Percentiles rank a stretch among this genome's conserved stretches.
phyloP scores from a whole-genome alignment of 1,140 invertebrate genomes.

The Drosophila oshimai region DNA sequence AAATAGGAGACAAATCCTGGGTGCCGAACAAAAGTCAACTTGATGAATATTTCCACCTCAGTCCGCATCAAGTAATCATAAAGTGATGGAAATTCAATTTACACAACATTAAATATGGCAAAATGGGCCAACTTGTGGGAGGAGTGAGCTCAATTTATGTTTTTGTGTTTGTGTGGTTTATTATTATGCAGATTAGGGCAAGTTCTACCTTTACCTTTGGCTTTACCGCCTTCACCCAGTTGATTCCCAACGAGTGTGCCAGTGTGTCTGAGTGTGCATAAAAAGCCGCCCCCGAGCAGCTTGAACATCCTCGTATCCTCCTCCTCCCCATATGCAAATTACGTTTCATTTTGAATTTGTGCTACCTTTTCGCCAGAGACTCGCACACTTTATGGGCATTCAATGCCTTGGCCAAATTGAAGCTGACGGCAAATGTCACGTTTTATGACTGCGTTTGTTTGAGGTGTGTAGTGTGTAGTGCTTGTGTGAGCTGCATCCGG shows the following conservation, averaged over 20 bases:
- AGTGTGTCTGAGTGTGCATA: slow-evolving; percentile 51
- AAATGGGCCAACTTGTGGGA: slow-evolving; percentile 22
- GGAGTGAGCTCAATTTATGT: slow-evolving; percentile 63
- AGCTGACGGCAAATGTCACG: slow-evolving; percentile 71
- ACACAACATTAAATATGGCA: slow-evolving; percentile 76
- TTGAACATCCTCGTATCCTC: slow-evolving; percentile 2
- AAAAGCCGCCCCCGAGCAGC: slow-evolving; percentile 37
- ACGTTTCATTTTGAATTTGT: slow-evolving; percentile 63
- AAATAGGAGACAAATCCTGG: neutral
- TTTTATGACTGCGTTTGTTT: slow-evolving; percentile 61
- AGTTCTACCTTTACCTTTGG: slow-evolving; percentile 30
- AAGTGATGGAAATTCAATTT: slow-evolving; percentile 81
- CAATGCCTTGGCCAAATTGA: slow-evolving; percentile 58
- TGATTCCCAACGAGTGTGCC: slow-evolving; percentile 26
- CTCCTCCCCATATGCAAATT: slow-evolving; percentile 57
- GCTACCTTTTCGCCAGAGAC: slow-evolving; percentile 54
- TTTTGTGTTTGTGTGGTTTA: slow-evolving; percentile 61
- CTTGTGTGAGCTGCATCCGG: slow-evolving; percentile 9
- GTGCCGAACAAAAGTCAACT: slow-evolving; percentile 22
- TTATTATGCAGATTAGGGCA: slow-evolving; percentile 79
- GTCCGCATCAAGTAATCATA: slow-evolving; percentile 73
- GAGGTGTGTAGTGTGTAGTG: neutral
- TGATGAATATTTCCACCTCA: slow-evolving; percentile 58
- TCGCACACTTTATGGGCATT: slow-evolving; percentile 50
- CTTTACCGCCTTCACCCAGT: slow-evolving; percentile 3